phyloP scores from a whole-genome alignment of 2,113 vertebrate species.

The Shinisaurus crocodilurus region DNA sequence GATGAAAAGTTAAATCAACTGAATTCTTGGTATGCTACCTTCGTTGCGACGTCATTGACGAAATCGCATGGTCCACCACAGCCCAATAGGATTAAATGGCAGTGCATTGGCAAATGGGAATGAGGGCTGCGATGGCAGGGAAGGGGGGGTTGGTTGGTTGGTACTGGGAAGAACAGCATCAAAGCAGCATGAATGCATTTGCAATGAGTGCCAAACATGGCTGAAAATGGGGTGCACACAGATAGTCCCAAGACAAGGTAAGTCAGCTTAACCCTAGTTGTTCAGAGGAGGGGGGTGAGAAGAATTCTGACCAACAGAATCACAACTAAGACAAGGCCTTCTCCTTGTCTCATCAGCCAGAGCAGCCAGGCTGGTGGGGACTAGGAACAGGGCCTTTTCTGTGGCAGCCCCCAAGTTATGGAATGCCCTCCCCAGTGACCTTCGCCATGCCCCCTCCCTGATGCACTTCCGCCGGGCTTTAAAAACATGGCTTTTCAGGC shows the following conservation, averaged over 20 bases:
- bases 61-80: background rate
- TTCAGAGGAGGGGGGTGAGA: background rate
- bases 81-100: background rate
- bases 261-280: background rate
- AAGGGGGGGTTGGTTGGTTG: background rate
- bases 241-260: background rate
- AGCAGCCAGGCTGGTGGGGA: too few species aligned
- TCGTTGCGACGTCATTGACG: too few species aligned
- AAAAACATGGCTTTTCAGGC: too few species aligned
- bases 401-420: too few species aligned
- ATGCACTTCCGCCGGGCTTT: too few species aligned
- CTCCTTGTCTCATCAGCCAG: too few species aligned
- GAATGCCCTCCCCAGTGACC: too few species aligned
- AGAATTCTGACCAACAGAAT: background rate
- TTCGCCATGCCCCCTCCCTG: too few species aligned
- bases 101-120: background rate
- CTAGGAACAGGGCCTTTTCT: too few species aligned
- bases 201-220: background rate
- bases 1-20: too few species aligned
- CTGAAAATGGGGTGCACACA: background rate
- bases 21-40: too few species aligned
- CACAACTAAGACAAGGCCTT: background rate
- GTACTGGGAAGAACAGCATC: too few species aligned
- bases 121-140: background rate
- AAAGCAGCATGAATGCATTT: background rate